These are phyloP conservation scores for Pseudois nayaur DNA, from an alignment of 2,113 vertebrate genomes.

Conservation along the genomic window DNA sequence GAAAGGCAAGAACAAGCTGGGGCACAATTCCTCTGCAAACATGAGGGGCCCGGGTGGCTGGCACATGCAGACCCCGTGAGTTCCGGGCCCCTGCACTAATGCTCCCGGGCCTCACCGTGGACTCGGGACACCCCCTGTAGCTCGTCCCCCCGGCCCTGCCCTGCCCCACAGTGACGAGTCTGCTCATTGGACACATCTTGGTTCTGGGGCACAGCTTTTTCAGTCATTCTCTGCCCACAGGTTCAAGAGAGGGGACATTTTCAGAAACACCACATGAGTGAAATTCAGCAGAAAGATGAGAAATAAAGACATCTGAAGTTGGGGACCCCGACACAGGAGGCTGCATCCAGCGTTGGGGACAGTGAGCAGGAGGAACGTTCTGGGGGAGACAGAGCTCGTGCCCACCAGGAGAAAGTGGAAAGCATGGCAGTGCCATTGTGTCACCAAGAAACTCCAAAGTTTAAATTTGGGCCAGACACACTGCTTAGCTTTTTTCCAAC, in stretches of 20 bases:
- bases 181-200: accelerated
- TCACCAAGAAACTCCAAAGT: background rate
- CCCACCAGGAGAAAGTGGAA: background rate
- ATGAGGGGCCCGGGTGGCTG: accelerated
- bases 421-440: background rate
- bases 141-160: accelerated
- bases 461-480: slow-evolving; percentile 62
- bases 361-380: accelerated
- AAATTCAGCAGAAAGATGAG: background rate
- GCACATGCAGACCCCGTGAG: accelerated
- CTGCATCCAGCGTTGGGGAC: accelerated
- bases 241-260: background rate
- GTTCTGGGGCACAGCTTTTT: no score
- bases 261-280: background rate
- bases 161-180: background rate
- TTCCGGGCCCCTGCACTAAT: accelerated
- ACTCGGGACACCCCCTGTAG: accelerated
- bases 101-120: accelerated
- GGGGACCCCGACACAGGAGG: background rate
- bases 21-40: accelerated
- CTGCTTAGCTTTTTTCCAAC: slow-evolving; percentile 49
- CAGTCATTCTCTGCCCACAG: background rate
- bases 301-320: background rate
- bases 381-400: background rate
- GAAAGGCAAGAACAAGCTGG: background rate